Conservation (phyloP, 2,888 invertebrate species). For the Caradrina clavipalpis region DNA sequence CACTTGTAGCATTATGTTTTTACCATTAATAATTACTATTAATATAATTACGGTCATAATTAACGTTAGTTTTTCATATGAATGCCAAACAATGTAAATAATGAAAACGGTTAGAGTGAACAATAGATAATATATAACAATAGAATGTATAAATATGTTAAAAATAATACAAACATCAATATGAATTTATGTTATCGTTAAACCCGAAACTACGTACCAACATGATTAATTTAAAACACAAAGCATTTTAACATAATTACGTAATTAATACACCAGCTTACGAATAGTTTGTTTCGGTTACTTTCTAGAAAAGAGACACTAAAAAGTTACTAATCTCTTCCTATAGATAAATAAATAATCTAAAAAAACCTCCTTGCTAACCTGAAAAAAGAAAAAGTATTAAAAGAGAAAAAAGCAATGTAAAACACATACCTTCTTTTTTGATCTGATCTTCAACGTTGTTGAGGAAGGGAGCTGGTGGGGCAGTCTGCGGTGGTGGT, state of each 20-base stretch:
- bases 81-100: conserved; percentile 9
- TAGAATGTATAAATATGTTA: conserved; percentile 11
- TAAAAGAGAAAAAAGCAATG: background rate
- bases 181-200: background rate
- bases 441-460: conserved; percentile 88
- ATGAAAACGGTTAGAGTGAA: conserved; percentile 19
- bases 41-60: conserved; percentile 4
- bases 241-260: background rate
- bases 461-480: conserved; percentile 72
- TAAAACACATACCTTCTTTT: conserved; percentile 84
- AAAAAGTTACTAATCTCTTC: background rate
- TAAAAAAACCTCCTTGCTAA: background rate
- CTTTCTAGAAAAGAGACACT: background rate
- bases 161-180: conserved; percentile 12
- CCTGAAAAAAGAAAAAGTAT: conserved; percentile 30
- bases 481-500: conserved; percentile 67
- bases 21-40: background rate
- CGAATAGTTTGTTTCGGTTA: background rate
- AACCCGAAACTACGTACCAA: background rate
- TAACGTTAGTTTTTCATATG: background rate
- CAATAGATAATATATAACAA: conserved; percentile 14
- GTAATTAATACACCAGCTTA: conserved; percentile 3
- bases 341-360: background rate
- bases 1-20: background rate
- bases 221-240: background rate